Conservation (phyloP, 2,797 vertebrate species). For the Mus minutoides region DNA sequence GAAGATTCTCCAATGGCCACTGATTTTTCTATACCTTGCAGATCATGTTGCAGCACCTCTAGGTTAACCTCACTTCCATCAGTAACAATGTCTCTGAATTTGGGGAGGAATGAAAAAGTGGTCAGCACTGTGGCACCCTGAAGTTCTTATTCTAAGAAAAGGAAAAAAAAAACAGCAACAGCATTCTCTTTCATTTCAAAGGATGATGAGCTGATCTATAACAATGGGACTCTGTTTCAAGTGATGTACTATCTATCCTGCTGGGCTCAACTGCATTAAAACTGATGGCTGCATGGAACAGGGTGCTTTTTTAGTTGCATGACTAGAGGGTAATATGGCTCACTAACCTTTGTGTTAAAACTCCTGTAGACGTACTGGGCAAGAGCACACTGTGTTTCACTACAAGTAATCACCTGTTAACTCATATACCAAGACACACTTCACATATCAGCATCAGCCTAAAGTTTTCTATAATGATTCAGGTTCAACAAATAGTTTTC, state of each 20-base stretch:
- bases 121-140: not conserved
- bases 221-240: constrained; percentile 88
- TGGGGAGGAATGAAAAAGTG: not conserved
- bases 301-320: constrained; percentile 35
- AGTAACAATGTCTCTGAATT: not conserved
- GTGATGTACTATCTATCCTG: constrained; percentile 79
- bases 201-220: constrained; percentile 24
- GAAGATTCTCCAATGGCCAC: not conserved
- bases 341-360: constrained; percentile 14
- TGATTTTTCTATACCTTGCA: not conserved
- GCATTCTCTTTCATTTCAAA: constrained; percentile 45
- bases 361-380: not conserved
- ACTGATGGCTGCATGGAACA: constrained; percentile 92
- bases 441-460: constrained; percentile 5
- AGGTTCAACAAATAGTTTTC: constrained; percentile 46
- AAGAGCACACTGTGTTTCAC: constrained; percentile 6
- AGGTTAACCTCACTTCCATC: not conserved
- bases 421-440: not conserved
- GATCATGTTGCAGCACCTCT: not conserved
- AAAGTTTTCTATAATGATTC: constrained; percentile 46
- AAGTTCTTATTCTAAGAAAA: constrained; percentile 61
- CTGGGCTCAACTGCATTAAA: constrained; percentile 90
- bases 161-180: constrained; percentile 29
- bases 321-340: not conserved
- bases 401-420: constrained; percentile 35